Evolutionary conservation across 1,140 invertebrate genomes (phyloP), one percentile per base, ranked within the genome.

Genomic region (Micrasema minimum): DNA sequence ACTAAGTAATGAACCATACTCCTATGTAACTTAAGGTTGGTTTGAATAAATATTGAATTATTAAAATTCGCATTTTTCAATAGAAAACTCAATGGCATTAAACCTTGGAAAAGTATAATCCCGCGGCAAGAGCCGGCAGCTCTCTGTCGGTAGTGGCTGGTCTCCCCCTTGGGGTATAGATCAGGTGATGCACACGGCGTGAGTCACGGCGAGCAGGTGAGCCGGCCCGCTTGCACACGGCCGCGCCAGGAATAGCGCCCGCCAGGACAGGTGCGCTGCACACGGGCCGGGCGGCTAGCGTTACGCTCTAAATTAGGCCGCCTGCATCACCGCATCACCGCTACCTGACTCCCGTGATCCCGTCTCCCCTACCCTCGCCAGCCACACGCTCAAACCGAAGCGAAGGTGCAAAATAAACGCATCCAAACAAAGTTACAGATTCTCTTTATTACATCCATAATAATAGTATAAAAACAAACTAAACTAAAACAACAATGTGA

Each of bases 21-120:
- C 23, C 46, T 51, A 65, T 71, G 69, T 71, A 71, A 31, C 59
- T 45, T 71, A 64, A 71, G 18, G 61, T 64, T 64, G 61, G 69
- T 71, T 55, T 64, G 65, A 72, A 72, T 72, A 72, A 72, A 72
- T 72, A 53, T 72, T 66, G 62, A 72, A 72, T 66, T 43, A 66
- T 66, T 72, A 64, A 72, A 72, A 59, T 67, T 67, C 57, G 70
- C 70, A 72, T 72, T 72, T 72, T 72, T 72, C 70, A 72, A 72
- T 72, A 65, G 69, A 71, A 43, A 38, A 65, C 50, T 55, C 43
- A 72, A 20, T 38, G 48, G 43, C 46, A 70, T 51, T 57, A 57
- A 61, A 69, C 38, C 51, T 57, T 59, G 45, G 65, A 67, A 57
- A 41, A 12, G 31, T 20, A 35, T 43, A n/a, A 14, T 46, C 38